Conservation (phyloP, 1,140 invertebrate genomes). For the Drosophila repleta region DNA sequence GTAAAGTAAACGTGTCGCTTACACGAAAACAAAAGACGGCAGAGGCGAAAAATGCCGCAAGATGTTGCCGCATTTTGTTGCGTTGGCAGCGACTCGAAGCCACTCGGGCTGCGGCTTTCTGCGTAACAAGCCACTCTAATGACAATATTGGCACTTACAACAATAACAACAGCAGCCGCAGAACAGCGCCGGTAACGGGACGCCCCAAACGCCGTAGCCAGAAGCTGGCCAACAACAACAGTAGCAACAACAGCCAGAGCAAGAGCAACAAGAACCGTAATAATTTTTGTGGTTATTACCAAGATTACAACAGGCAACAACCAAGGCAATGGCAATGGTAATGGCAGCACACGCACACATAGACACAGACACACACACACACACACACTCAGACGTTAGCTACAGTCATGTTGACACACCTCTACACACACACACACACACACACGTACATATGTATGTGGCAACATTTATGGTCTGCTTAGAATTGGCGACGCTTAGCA, state of each 20-base stretch:
- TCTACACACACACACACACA: constrained; percentile 23
- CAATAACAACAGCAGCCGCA: constrained; percentile 62
- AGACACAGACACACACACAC: neutral
- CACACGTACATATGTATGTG: constrained; percentile 18
- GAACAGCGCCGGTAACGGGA: constrained; percentile 13
- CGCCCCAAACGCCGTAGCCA: constrained; percentile 3
- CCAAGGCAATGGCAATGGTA: constrained; percentile 58
- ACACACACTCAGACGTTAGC: constrained; percentile 27
- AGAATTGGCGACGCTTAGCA: constrained; percentile 67
- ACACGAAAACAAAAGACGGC: constrained; percentile 73
- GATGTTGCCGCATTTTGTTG: constrained; percentile 67
- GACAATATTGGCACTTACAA: constrained; percentile 82
- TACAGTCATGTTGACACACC: constrained; percentile 44
- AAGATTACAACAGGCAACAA: constrained; percentile 72
- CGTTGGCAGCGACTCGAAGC: constrained; percentile 17
- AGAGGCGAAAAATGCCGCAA: constrained; percentile 78
- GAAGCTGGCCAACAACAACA: constrained; percentile 12
- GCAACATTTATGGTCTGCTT: constrained; percentile 76
- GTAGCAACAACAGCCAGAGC: constrained; percentile 24
- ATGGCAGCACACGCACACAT: constrained; percentile 43
- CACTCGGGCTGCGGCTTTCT: constrained; percentile 63
- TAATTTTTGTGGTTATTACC: constrained; percentile 81
- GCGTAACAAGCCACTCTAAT: constrained; percentile 81
- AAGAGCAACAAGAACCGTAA: constrained; percentile 70
- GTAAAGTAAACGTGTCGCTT: constrained; percentile 66